These are phyloP conservation scores for Phalera bucephala DNA, from an alignment of 2,888 invertebrate genomes.

Conservation along the genomic window DNA sequence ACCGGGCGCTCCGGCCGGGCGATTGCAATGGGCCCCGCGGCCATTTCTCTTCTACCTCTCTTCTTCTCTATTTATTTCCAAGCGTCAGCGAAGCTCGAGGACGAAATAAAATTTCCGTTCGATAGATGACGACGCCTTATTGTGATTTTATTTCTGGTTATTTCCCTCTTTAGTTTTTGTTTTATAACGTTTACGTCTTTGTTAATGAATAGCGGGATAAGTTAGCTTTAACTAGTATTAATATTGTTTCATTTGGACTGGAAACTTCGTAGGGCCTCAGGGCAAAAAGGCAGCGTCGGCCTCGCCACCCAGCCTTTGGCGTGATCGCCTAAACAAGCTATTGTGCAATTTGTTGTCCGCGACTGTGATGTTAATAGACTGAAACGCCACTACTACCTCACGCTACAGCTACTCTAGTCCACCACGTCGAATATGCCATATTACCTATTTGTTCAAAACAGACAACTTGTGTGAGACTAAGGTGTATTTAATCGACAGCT, in stretches of 20 bases:
- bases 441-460: constrained; percentile 10
- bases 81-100: constrained; percentile 48
- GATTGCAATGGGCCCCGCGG: constrained; percentile 83
- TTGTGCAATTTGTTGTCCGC: constrained; percentile 83
- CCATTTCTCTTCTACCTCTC: constrained; percentile 76
- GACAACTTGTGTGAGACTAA: constrained; percentile 14
- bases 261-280: constrained; percentile 60
- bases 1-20: constrained; percentile 81
- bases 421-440: constrained; percentile 60
- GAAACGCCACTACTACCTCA: constrained; percentile 83
- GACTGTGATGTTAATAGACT: constrained; percentile 88
- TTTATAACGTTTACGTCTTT: constrained; percentile 77
- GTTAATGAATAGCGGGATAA: constrained; percentile 73
- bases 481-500: constrained; percentile 11
- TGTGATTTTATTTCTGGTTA: constrained; percentile 80
- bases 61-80: constrained; percentile 79
- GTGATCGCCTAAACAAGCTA: constrained; percentile 69
- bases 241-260: constrained; percentile 61
- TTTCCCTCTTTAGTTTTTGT: constrained; percentile 73
- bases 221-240: constrained; percentile 78
- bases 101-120: constrained; percentile 81
- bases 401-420: constrained; percentile 79
- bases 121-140: constrained; percentile 56
- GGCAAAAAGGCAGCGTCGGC: constrained; percentile 53
- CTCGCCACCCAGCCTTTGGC: constrained; percentile 48